A percentile compares a stretch with the other conserved stretches of the same genome.
phyloP scores from a whole-genome alignment of 2,888 invertebrate species.

The Byasa hedistus region DNA sequence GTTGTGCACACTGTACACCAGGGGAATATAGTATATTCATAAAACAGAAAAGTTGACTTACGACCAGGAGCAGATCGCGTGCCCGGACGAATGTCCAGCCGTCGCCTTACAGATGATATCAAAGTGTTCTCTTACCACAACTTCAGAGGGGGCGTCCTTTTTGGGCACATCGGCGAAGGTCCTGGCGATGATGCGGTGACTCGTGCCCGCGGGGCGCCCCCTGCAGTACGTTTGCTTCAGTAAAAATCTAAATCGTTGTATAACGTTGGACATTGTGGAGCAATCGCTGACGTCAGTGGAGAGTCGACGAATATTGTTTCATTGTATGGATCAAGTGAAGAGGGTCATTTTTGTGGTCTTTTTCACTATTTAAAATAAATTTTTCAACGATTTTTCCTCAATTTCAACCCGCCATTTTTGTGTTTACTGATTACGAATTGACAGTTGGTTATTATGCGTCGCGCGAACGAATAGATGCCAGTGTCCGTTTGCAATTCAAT shows the following conservation, averaged over 20 bases:
- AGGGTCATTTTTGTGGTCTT: slow-evolving; percentile 37
- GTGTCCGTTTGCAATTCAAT: neutral
- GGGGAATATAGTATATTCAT: too few relatives aligned
- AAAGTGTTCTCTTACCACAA: slow-evolving; percentile 43
- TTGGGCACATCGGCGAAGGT: slow-evolving; percentile 52
- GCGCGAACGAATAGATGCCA: neutral
- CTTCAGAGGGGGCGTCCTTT: slow-evolving; percentile 45
- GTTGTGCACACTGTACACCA: too few relatives aligned
- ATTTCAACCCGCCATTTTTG: slow-evolving; percentile 4
- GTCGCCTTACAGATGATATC: neutral
- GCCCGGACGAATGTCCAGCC: too few relatives aligned
- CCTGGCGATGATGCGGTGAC: slow-evolving; percentile 32
- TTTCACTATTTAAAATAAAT: slow-evolving; percentile 7
- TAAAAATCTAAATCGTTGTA: slow-evolving; percentile 25
- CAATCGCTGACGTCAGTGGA: slow-evolving; percentile 1
- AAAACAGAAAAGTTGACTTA: too few relatives aligned
- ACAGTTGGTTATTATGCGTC: slow-evolving; percentile 4
- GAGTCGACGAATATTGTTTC: slow-evolving; percentile 10
- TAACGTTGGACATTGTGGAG: slow-evolving; percentile 44
- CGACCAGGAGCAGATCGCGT: too few relatives aligned
- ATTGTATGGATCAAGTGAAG: slow-evolving; percentile 6
- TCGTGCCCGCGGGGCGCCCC: neutral
- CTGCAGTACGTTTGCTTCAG: slow-evolving; percentile 12
- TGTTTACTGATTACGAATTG: slow-evolving; percentile 1
- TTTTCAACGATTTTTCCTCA: neutral